Evolutionary conservation across 2,888 invertebrate genomes (phyloP).

Genomic region (Caenorhabditis panamensis): DNA sequence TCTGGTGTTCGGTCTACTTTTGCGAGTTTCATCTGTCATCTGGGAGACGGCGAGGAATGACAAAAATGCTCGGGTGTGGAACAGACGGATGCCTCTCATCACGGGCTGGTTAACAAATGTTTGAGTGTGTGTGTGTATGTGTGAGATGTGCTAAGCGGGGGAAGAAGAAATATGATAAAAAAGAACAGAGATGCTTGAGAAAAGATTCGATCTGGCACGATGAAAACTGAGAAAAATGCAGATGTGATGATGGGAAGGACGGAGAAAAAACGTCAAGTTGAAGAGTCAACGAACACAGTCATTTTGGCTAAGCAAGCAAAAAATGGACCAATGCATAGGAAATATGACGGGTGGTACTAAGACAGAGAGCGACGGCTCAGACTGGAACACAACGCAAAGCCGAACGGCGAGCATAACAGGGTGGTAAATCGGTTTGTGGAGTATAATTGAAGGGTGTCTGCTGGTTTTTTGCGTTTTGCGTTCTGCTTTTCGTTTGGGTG

Average conservation of each 20-base stretch:
- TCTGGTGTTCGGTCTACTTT: constrained; percentile 45
- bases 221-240: background rate
- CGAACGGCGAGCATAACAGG: no score
- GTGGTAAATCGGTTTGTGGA: constrained; percentile 16
- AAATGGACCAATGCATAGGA: background rate
- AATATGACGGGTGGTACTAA: background rate
- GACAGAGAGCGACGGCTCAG: background rate
- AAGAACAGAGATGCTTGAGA: constrained; percentile 4
- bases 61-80: constrained; percentile 34
- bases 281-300: no score
- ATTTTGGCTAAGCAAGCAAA: no score
- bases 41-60: constrained; percentile 21
- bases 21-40: constrained; percentile 48
- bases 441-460: constrained; percentile 40
- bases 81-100: constrained; percentile 49
- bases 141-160: constrained; percentile 31
- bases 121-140: constrained; percentile 22
- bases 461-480: background rate
- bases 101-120: constrained; percentile 50
- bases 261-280: no score
- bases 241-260: background rate
- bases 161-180: constrained; percentile 25
- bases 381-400: background rate
- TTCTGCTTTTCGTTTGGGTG: background rate
- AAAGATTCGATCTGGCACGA: constrained; percentile 27